phyloP scores from a whole-genome alignment of 1,140 invertebrate genomes.

The Eciton burchellii region DNA sequence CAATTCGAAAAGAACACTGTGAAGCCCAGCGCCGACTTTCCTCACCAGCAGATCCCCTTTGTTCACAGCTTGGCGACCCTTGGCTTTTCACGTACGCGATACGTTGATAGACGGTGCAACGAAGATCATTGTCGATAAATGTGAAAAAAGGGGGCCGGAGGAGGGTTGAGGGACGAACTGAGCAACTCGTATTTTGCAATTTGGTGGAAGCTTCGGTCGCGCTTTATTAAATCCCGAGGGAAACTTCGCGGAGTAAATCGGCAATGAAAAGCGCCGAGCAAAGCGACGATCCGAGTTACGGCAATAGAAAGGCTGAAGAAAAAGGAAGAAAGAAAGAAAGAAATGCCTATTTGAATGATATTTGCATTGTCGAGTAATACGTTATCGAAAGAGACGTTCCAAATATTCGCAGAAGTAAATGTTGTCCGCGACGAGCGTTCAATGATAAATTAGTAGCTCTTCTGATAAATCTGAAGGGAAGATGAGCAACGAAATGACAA shows the following conservation, averaged over 20 bases:
- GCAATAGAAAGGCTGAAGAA: neutral
- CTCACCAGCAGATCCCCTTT: neutral
- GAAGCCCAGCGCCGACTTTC: slow-evolving; percentile 1
- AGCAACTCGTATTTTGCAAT: no score
- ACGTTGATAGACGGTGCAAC: neutral
- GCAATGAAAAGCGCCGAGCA: neutral
- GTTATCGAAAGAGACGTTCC: neutral
- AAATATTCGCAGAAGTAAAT: neutral
- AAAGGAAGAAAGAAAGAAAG: no score
- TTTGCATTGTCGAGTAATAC: neutral
- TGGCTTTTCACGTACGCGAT: neutral
- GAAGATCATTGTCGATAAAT: neutral
- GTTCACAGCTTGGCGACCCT: neutral
- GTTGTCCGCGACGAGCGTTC: neutral
- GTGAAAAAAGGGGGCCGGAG: neutral
- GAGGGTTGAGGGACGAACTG: no score
- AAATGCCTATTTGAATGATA: slow-evolving; percentile 3
- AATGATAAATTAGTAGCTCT: neutral
- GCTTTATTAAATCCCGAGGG: neutral
- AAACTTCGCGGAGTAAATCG: neutral
- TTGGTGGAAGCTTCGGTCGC: no score
- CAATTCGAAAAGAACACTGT: slow-evolving; percentile 75
- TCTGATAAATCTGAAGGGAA: neutral
- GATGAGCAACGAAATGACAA: neutral
- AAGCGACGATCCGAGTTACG: neutral